These are phyloP conservation scores for Ranitomeya imitator DNA, from an alignment of 2,113 vertebrate genomes.

Conservation along the genomic window DNA sequence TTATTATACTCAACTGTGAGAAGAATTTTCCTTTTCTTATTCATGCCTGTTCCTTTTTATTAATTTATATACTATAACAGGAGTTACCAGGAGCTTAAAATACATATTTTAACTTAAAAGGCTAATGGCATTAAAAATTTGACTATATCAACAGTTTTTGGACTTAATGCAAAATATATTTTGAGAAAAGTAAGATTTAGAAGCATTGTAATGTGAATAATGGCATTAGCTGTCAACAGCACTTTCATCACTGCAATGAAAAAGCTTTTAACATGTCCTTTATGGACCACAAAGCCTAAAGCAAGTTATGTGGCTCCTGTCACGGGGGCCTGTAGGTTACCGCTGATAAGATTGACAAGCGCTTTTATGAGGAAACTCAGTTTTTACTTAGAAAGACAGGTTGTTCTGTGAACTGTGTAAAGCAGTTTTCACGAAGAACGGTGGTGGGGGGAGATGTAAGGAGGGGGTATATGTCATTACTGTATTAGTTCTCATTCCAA, in stretches of 20 bases:
- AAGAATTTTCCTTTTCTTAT: background rate
- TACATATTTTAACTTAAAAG: background rate
- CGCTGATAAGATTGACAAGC: slow-evolving; percentile 16
- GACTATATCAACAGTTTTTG: background rate
- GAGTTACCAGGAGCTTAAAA: background rate
- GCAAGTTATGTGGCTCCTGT: slow-evolving; percentile 31
- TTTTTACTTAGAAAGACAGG: slow-evolving; percentile 29
- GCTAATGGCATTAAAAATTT: background rate
- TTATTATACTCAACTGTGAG: background rate
- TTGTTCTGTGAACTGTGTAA: slow-evolving; percentile 20
- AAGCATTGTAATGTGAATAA: slow-evolving; percentile 20
- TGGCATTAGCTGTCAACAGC: slow-evolving; percentile 1
- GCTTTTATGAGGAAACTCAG: slow-evolving; percentile 13
- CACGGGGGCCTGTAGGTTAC: slow-evolving; percentile 14
- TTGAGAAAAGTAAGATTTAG: background rate
- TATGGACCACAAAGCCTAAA: slow-evolving; percentile 33
- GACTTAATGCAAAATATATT: background rate
- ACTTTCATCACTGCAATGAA: slow-evolving; percentile 10
- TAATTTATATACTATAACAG: background rate
- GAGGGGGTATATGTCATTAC: background rate
- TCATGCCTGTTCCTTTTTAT: background rate
- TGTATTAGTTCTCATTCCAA: background rate
- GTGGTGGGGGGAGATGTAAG: background rate
- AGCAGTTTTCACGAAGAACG: background rate
- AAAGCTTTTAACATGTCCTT: slow-evolving; percentile 24